phyloP scores from a whole-genome alignment of 2,113 vertebrate genomes.

The Mormoops blainvillei region DNA sequence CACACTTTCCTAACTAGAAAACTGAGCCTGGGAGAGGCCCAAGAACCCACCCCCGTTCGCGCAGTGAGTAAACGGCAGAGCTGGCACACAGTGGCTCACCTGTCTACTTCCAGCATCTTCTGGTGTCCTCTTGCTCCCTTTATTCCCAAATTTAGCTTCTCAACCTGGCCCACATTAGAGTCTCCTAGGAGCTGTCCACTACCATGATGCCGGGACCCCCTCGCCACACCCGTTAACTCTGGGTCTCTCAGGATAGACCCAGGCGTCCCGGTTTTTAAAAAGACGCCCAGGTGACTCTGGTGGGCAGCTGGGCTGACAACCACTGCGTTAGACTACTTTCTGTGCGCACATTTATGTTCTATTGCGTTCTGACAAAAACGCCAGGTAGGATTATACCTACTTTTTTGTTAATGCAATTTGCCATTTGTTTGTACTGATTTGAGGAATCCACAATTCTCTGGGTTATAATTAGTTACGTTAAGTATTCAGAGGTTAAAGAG shows the following conservation, averaged over 20 bases:
- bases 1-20: not conserved
- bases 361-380: not conserved
- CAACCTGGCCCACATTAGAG: not conserved
- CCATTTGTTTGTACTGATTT: not conserved
- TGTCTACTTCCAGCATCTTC: not conserved
- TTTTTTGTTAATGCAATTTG: not conserved
- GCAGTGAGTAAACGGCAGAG: not conserved
- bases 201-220: fast-evolving
- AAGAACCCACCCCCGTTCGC: not conserved
- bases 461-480: not conserved
- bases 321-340: too few relatives aligned
- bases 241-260: not conserved
- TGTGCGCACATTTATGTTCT: not conserved
- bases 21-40: not conserved
- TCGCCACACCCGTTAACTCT: not conserved
- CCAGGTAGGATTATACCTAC: not conserved
- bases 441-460: not conserved
- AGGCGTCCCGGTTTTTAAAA: not conserved
- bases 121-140: not conserved
- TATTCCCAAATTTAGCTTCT: not conserved
- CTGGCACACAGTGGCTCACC: fast-evolving
- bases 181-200: not conserved
- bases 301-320: not conserved
- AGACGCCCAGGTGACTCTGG: not conserved
- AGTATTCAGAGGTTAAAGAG: not conserved